These are phyloP conservation scores for Ctenopoma kingsleyae DNA, from an alignment of 2,797 vertebrate genomes.

Conservation along the genomic window DNA sequence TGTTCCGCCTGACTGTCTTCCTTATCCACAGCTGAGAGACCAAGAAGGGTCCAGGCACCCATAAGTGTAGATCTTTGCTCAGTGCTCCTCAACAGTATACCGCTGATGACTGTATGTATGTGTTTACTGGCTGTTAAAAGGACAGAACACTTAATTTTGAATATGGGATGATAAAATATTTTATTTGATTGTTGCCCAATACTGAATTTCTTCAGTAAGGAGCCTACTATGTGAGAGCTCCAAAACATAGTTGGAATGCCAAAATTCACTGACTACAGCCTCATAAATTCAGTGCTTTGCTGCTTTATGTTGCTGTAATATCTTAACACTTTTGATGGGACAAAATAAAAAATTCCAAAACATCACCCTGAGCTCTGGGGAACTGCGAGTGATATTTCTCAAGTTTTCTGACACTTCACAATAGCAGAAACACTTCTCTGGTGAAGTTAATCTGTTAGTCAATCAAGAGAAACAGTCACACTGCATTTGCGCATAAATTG, in stretches of 20 bases:
- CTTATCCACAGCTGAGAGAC: slow-evolving; percentile 55
- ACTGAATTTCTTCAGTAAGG: neutral
- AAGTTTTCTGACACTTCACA: neutral
- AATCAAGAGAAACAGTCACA: neutral
- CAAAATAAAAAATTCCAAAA: neutral
- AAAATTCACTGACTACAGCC: neutral
- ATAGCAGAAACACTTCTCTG: neutral
- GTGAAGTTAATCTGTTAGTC: neutral
- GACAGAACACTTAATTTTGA: neutral
- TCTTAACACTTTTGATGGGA: neutral
- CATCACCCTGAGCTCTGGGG: neutral
- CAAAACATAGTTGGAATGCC: neutral
- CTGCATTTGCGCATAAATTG: neutral
- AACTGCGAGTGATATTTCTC: neutral
- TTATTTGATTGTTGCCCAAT: neutral
- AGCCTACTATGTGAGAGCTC: neutral
- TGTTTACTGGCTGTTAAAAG: neutral
- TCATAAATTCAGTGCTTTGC: neutral
- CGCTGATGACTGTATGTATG: neutral
- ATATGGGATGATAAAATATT: neutral
- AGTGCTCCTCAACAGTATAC: slow-evolving; percentile 4
- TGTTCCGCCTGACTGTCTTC: slow-evolving; percentile 63
- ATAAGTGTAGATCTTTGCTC: neutral
- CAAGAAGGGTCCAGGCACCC: slow-evolving; percentile 9
- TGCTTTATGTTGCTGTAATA: neutral